These are phyloP conservation scores for Lottia scabra DNA, from an alignment of 2,888 invertebrate genomes.

Conservation along the genomic window DNA sequence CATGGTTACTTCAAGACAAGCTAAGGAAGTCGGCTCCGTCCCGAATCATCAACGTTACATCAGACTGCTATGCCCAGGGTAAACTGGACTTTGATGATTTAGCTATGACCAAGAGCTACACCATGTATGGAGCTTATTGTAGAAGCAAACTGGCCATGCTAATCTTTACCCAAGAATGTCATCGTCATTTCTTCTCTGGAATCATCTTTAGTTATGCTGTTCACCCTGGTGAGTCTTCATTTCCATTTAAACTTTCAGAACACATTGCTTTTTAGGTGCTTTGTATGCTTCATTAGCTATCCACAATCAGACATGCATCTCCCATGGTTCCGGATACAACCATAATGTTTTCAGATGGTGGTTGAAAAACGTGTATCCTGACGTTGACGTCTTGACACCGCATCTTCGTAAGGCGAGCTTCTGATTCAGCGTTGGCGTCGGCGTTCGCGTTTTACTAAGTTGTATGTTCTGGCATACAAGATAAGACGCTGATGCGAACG, in stretches of 20 bases:
- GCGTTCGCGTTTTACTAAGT: too few relatives aligned
- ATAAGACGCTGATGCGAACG: too few relatives aligned
- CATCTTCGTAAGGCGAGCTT: too few relatives aligned
- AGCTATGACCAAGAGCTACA: conserved; percentile 47
- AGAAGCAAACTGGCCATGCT: conserved; percentile 57
- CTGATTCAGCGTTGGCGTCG: too few relatives aligned
- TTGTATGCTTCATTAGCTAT: too few relatives aligned
- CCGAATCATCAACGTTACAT: conserved; percentile 59
- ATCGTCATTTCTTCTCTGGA: conserved; percentile 42
- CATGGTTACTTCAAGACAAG: conserved; percentile 50
- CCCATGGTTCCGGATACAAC: too few relatives aligned
- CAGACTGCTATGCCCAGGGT: conserved; percentile 52
- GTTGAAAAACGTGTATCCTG: too few relatives aligned
- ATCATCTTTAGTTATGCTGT: conserved; percentile 52
- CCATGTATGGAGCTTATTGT: conserved; percentile 54
- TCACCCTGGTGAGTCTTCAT: conserved; percentile 54
- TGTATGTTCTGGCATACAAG: too few relatives aligned
- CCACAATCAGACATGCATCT: too few relatives aligned
- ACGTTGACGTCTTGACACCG: too few relatives aligned
- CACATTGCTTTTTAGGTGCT: too few relatives aligned
- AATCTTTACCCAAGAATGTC: conserved; percentile 50
- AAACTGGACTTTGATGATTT: conserved; percentile 56
- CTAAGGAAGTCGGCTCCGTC: conserved; percentile 52
- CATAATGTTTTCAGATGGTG: too few relatives aligned
- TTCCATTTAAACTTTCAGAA: not conserved